Conservation (phyloP, 2,888 invertebrate genomes). For the Syrista parreyssii region DNA sequence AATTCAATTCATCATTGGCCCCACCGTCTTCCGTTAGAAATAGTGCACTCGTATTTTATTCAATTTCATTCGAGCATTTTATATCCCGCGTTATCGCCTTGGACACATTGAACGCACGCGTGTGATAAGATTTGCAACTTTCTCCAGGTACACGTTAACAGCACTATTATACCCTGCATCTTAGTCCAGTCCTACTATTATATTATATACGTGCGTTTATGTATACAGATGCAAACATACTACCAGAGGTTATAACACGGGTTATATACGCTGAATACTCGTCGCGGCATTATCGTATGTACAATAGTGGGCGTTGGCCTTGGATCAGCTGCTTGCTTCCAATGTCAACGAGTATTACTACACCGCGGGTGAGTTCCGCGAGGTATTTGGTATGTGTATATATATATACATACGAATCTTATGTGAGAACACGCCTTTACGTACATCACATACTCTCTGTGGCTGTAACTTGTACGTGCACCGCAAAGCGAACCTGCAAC, state of each 20-base stretch:
- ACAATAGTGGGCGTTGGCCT: slow-evolving; percentile 43
- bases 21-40: no score
- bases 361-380: slow-evolving; percentile 18
- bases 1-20: not conserved
- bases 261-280: not conserved
- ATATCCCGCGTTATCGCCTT: not conserved
- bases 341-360: slow-evolving; percentile 52
- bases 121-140: not conserved
- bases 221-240: not conserved
- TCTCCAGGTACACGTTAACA: not conserved
- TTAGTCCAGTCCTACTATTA: not conserved
- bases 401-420: slow-evolving; percentile 3
- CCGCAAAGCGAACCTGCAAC: not conserved
- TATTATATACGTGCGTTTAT: not conserved
- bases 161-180: not conserved
- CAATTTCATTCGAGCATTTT: not conserved
- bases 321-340: slow-evolving; percentile 55
- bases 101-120: not conserved
- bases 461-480: not conserved
- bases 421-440: no score
- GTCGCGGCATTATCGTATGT: slow-evolving; percentile 30
- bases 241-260: not conserved
- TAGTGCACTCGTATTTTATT: not conserved
- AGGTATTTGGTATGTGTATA: slow-evolving; percentile 11
- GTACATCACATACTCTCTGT: no score